Evolutionary conservation across 2,113 vertebrate genomes (phyloP).

Genomic region (Seriola aureovittata): DNA sequence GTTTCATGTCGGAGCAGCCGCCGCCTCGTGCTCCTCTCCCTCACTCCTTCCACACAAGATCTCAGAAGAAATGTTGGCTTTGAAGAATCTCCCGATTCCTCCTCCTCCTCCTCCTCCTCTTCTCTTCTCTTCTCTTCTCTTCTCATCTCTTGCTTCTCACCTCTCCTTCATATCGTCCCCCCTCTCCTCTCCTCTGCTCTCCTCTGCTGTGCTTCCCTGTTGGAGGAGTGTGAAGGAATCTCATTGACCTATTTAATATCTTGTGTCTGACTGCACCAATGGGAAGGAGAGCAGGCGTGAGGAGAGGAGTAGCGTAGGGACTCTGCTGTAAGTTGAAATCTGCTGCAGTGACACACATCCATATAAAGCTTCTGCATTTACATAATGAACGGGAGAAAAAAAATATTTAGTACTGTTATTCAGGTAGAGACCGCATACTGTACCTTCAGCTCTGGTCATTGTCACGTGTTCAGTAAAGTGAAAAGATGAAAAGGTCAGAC

Average conservation of each 20-base stretch:
- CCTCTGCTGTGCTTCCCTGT: slow-evolving; percentile 44
- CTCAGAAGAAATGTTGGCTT: slow-evolving; percentile 9
- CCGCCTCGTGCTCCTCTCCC: neutral
- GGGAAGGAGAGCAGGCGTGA: slow-evolving; percentile 42
- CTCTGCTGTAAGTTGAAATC: slow-evolving; percentile 56
- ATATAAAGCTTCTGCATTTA: slow-evolving; percentile 17
- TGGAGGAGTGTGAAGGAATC: slow-evolving; percentile 74
- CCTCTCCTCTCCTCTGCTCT: slow-evolving; percentile 3
- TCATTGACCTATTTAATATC: slow-evolving; percentile 86
- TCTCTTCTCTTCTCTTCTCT: neutral
- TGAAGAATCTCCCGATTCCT: slow-evolving; percentile 25
- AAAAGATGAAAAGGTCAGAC: neutral
- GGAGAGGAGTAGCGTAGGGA: slow-evolving; percentile 52
- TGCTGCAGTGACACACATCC: slow-evolving; percentile 77
- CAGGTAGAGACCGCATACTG: neutral
- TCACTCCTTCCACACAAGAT: neutral
- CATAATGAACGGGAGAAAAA: neutral
- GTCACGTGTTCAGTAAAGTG: neutral
- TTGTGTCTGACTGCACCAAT: slow-evolving; percentile 69
- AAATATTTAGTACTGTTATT: neutral
- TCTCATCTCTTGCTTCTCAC: slow-evolving; percentile 38
- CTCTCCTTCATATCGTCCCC: slow-evolving; percentile 26
- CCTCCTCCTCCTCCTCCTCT: neutral
- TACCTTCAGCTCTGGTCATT: no score
- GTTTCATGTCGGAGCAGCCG: slow-evolving; percentile 30